Evolutionary conservation across 1,140 invertebrate genomes (phyloP).

Genomic region (Drosophila pachea): DNA sequence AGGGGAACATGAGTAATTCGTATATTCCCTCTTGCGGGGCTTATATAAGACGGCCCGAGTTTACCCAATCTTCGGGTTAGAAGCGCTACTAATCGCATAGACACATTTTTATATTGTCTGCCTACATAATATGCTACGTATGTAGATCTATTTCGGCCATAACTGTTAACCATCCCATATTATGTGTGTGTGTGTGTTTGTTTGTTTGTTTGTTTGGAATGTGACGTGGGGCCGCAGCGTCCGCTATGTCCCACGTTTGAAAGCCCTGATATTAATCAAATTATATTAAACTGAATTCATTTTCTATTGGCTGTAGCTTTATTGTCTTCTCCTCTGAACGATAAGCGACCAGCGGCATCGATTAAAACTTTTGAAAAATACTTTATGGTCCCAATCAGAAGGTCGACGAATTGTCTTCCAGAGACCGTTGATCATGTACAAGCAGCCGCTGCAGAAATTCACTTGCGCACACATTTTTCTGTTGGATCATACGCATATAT

Average conservation of each 20-base stretch:
- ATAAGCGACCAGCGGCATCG: conserved; percentile 4
- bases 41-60: not conserved
- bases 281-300: conserved; percentile 13
- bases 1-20: not conserved
- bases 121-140: too few relatives aligned
- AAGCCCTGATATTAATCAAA: conserved; percentile 24
- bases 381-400: not conserved
- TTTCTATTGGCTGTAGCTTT: conserved; percentile 7
- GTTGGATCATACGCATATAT: not conserved
- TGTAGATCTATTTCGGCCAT: not conserved
- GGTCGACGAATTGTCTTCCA: conserved; percentile 4
- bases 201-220: not conserved
- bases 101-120: too few relatives aligned
- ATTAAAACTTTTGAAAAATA: not conserved
- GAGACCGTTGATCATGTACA: conserved; percentile 1
- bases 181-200: not conserved
- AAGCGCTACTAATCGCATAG: too few relatives aligned
- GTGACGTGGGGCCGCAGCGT: conserved; percentile 1
- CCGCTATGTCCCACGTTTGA: conserved; percentile 10
- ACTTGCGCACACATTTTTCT: conserved; percentile 35
- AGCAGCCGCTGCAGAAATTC: conserved; percentile 38
- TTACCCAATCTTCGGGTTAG: too few relatives aligned
- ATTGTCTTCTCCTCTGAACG: not conserved
- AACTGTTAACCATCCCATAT: not conserved
- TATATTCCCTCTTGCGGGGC: not conserved